These are phyloP conservation scores for Cydia amplana DNA, from an alignment of 1,140 invertebrate species.

Conservation along the genomic window DNA sequence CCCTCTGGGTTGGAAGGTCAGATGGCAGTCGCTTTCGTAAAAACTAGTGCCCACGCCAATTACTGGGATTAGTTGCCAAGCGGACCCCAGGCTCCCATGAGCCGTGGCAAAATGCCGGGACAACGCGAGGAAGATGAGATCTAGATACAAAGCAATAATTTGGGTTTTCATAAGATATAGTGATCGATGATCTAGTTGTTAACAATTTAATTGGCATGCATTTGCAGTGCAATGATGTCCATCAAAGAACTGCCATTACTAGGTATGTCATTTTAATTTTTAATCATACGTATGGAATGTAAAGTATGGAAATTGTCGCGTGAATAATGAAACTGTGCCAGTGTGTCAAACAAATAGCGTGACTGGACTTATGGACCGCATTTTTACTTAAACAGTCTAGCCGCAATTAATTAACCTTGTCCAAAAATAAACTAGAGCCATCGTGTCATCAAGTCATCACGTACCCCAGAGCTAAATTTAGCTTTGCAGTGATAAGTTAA, in stretches of 20 bases:
- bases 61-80: no score
- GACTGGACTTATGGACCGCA: slow-evolving; percentile 38
- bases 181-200: no score
- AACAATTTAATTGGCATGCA: background rate
- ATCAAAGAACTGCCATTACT: slow-evolving; percentile 23
- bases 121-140: no score
- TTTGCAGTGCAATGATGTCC: background rate
- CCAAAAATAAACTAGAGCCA: slow-evolving; percentile 10
- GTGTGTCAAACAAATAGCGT: slow-evolving; percentile 52
- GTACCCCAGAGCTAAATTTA: slow-evolving; percentile 32
- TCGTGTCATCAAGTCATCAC: background rate
- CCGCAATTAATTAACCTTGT: slow-evolving; percentile 25
- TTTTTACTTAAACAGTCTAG: slow-evolving; percentile 20
- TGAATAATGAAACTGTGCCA: slow-evolving; percentile 49
- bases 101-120: no score
- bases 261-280: no score
- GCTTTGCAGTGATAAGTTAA: slow-evolving; percentile 33
- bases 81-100: no score
- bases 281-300: slow-evolving; percentile 1
- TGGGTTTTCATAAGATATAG: no score
- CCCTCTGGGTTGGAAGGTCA: no score
- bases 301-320: slow-evolving; percentile 42
- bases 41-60: no score
- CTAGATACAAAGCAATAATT: no score
- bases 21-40: no score